Evolutionary conservation across 2,888 invertebrate species (phyloP), one percentile per base, ranked within the genome.

Genomic region (Sacculina carcini): DNA sequence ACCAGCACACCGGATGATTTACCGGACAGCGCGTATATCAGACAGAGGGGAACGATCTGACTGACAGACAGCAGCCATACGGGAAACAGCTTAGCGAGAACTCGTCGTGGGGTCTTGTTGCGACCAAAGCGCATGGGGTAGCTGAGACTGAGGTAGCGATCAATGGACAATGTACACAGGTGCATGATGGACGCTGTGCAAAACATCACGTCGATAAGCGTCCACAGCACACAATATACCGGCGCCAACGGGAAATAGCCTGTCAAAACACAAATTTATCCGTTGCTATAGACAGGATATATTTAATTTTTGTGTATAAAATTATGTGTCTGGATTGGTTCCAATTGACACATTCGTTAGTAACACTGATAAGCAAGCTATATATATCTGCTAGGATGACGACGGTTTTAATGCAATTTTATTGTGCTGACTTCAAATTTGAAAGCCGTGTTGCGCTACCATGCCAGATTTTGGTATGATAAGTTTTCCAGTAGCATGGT

Each of bases 121-220:
- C 87, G 71, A 32, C 85, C 85, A 60, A 85, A 86, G 62, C 82
- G 78, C 82, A 94, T 87, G 0, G 92, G 92, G 62, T 86, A 86
- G 23, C 86, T 75, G 51, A 87, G 73, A 26, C 86, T 87, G 48
- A 90, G 74, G 66, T 86, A 92, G 61, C 92, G 76, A 69, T 94
- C 94, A 55, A 94, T 79, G 56, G 90, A 89, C 63, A 94, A 92
- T 39, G 90, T 92, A 64, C 92, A 92, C 40, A 94, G 72, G 65
- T 96, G 94, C 77, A 94, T 84, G 61, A 94, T 94, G 58, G 89
- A 89, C 2, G 92, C 87, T 0, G 94, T 94, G 67, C 94, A 94
- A 64, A 90, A 86, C 1, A 94, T 70, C 2, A 94, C 92, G 67
- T 94, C 94, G 62, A 90, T 73, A 60, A 86, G 86, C 58, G 90